Evolutionary conservation across 1,140 invertebrate genomes (phyloP).

Genomic region (Scaptodrosophila lebanonensis): DNA sequence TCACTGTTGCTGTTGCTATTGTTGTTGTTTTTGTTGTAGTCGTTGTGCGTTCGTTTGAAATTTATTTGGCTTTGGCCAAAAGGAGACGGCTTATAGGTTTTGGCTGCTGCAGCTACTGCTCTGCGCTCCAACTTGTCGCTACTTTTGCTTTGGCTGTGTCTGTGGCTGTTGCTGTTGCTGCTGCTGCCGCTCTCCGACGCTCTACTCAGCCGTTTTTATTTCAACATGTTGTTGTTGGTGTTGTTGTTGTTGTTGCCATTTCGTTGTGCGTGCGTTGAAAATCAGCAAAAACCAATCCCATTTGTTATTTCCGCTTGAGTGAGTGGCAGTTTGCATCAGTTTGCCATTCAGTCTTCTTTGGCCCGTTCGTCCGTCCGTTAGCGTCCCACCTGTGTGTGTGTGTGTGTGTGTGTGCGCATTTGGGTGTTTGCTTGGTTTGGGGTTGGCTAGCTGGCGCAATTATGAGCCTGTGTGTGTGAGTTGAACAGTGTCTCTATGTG

Average conservation of each 20-base stretch:
- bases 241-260: constrained; percentile 19
- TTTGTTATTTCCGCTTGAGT: constrained; percentile 77
- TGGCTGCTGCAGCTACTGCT: constrained; percentile 37
- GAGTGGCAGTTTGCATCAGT: constrained; percentile 77
- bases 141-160: constrained; percentile 6
- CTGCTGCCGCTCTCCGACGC: constrained; percentile 16
- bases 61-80: constrained; percentile 77
- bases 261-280: constrained; percentile 62
- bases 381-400: constrained; percentile 37
- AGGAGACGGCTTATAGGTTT: constrained; percentile 77
- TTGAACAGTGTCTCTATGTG: constrained; percentile 22
- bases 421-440: constrained; percentile 28
- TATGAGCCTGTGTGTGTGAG: constrained; percentile 11
- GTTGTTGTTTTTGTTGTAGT: neutral
- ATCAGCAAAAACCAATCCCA: constrained; percentile 78
- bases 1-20: no score
- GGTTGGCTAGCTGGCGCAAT: neutral
- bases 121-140: constrained; percentile 5
- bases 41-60: constrained; percentile 69
- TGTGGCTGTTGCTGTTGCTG: constrained; percentile 1
- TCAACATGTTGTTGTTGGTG: constrained; percentile 1
- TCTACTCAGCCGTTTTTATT: no score
- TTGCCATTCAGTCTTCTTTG: constrained; percentile 61
- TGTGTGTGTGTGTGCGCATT: constrained; percentile 9
- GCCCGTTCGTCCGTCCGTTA: neutral